Conservation (phyloP, 1,140 invertebrate genomes). For the Zaprionus ornatus region DNA sequence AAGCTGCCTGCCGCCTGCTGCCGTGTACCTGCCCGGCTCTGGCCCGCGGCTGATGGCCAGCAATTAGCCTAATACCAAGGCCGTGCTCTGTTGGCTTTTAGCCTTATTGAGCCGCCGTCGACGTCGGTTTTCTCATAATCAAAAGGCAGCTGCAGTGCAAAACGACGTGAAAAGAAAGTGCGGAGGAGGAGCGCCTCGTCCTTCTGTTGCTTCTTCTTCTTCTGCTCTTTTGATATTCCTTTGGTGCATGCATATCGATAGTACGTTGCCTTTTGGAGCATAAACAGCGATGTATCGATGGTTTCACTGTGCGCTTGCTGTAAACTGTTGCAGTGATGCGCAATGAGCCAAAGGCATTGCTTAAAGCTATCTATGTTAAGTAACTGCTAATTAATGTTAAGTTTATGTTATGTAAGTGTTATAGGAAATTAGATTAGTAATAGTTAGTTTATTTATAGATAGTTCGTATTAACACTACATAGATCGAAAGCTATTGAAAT, state of each 20-base stretch:
- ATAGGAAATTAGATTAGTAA: no score
- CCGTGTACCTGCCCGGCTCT: background rate
- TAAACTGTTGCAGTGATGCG: background rate
- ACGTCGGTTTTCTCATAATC: background rate
- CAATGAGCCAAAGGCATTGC: no score
- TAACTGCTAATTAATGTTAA: background rate
- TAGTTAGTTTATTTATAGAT: no score
- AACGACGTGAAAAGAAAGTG: background rate
- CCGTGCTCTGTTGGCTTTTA: conserved; percentile 66
- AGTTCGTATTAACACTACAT: no score
- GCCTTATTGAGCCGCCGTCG: conserved; percentile 61
- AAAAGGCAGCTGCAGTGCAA: background rate
- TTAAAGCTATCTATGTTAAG: background rate
- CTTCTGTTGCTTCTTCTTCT: no score
- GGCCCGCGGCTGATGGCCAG: conserved; percentile 33
- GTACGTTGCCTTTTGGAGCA: background rate
- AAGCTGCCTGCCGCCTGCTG: conserved; percentile 30
- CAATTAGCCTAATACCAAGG: conserved; percentile 77
- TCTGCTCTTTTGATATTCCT: background rate
- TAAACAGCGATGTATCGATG: background rate
- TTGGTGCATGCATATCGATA: background rate
- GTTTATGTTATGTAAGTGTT: background rate
- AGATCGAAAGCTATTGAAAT: no score
- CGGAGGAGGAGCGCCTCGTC: no score
- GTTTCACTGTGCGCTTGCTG: no score